These are phyloP conservation scores for Calcarius lapponicus DNA, from an alignment of 2,797 vertebrate species.

Conservation along the genomic window DNA sequence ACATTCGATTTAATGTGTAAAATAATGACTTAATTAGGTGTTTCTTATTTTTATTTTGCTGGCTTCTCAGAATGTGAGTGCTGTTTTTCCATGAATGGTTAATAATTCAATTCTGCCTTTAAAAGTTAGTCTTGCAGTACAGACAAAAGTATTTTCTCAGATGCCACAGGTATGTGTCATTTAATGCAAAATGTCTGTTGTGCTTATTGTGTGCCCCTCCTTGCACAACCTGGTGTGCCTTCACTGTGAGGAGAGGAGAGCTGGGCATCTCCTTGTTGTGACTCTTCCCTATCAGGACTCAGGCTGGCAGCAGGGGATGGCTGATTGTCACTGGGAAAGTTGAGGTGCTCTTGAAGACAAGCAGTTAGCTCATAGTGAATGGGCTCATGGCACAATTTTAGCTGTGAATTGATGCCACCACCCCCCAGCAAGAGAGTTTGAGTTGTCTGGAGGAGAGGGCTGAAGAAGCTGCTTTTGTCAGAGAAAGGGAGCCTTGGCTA, in stretches of 20 bases:
- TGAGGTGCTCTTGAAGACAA: neutral
- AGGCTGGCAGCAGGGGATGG: accelerated
- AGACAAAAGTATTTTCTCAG: neutral
- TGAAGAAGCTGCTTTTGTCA: neutral
- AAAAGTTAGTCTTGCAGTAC: neutral
- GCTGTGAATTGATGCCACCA: no score
- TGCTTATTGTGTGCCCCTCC: neutral
- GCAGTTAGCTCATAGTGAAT: neutral
- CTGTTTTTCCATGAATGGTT: neutral
- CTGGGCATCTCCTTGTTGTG: neutral
- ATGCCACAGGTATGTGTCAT: neutral
- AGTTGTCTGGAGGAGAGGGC: neutral
- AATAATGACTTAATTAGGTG: neutral
- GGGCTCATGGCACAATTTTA: neutral
- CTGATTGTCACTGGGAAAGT: neutral
- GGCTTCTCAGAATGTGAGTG: neutral
- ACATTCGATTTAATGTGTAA: neutral
- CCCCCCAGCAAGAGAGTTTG: neutral
- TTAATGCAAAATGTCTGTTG: neutral
- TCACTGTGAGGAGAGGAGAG: neutral
- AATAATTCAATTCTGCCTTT: neutral
- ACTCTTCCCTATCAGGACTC: neutral
- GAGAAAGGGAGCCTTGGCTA: neutral
- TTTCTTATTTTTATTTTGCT: neutral
- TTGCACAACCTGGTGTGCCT: neutral